Base-by-base conservation (phyloP, 1,140 invertebrate species). In the Drosophila quadrilineata region DNA sequence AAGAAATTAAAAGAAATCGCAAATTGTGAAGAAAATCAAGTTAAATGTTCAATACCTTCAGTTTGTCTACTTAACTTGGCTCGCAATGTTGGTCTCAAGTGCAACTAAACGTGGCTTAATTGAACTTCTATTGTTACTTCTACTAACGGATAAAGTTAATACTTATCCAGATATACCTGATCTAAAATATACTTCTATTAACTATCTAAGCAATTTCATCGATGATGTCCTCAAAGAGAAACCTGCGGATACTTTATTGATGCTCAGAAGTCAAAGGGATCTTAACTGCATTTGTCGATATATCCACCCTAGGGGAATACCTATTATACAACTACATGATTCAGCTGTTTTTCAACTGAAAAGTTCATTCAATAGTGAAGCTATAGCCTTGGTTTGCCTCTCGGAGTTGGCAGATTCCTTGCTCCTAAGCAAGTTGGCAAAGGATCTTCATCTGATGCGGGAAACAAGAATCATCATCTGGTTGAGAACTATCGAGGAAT, bases 371-470 rank as follows among this genome's bases (percentile, higher is more conserved):
- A 76, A 71, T 2, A 12, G n/a, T 6, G 1, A 46, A 8, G 5
- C 6, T 5, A 14, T 73, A 5, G 22, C 33, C 1, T 0, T 79
- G 0, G 26, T 79, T 3, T 73, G 75, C 52, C 36, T 79, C 3
- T 22, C 6, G 1, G 31, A 59, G 0, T 0, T 19, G 0, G 5
- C 19, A 0, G 60, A 70, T 1, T 3, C 28, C 0, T 14, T 3
- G 0, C 5, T 58, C 3, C 8, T 73, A 0, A 6, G 24, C 0
- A 12, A 19, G 2, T 4, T 73, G 28, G 33, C 58, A 1, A 3
- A 5, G 0, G 4, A 38, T n/a, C 17, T 53, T 3, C 2, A 77
- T 14, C 14, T 21, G 3, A 58, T 53, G 31, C 26, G 54, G 3
- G 24, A 49, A 0, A 1, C 26, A 1, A 45, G 54, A 2, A 49